Percentiles rank a stretch among this genome's conserved stretches.
These are phyloP conservation scores for Semibalanus balanoides DNA, from an alignment of 1,140 invertebrate species.

Conservation along the genomic window DNA sequence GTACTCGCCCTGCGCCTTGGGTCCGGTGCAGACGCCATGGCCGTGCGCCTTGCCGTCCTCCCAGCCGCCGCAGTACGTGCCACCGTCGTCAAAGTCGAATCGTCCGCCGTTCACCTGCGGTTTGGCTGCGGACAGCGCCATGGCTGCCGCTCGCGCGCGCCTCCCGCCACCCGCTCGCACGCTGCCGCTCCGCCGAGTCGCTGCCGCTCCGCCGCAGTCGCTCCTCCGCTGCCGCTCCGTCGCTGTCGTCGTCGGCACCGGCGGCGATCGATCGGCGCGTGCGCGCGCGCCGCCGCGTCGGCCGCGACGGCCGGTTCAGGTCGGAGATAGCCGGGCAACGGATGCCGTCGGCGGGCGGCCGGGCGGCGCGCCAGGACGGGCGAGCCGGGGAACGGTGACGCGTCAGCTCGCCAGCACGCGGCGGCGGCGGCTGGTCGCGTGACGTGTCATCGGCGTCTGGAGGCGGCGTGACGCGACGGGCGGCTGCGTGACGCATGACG, in stretches of 20 bases:
- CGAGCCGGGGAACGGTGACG: too few species aligned
- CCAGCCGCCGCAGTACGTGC: constrained; percentile 98
- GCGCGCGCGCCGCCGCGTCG: too few species aligned
- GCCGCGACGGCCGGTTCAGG: too few species aligned
- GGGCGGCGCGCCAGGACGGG: not conserved
- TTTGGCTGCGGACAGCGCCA: not conserved
- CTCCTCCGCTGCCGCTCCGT: not conserved
- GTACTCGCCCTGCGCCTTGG: constrained; percentile 95
- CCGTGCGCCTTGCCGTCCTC: constrained; percentile 96
- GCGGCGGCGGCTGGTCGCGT: too few species aligned
- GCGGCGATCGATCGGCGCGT: not conserved
- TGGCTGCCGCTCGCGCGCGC: too few species aligned
- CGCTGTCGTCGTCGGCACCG: too few species aligned
- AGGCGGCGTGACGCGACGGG: too few species aligned
- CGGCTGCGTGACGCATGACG: too few species aligned
- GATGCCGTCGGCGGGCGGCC: not conserved
- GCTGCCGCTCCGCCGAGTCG: not conserved
- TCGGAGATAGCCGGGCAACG: not conserved
- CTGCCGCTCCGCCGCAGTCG: too few species aligned
- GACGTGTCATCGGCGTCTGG: too few species aligned
- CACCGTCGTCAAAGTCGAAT: constrained; percentile 99
- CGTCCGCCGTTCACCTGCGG: constrained; percentile 53
- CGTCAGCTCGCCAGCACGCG: too few species aligned
- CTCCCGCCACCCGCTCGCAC: not conserved
- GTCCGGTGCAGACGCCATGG: constrained; percentile 90